Conservation (phyloP, 2,888 invertebrate species). For the Junonia oenone region DNA sequence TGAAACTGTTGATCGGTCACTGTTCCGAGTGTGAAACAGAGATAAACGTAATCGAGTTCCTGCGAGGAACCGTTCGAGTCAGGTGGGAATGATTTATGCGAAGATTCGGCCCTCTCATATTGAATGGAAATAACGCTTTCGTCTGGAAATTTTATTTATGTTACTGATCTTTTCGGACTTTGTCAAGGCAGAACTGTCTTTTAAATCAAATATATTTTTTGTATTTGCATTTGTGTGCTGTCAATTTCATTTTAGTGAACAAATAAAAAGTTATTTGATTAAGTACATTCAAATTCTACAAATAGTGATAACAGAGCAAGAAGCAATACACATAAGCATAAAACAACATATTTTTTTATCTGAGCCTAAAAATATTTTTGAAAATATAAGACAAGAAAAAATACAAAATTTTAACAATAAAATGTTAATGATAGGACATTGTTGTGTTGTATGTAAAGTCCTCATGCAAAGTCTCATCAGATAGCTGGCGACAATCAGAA, state of each 20-base stretch:
- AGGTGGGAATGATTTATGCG: conserved; percentile 28
- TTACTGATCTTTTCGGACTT: background rate
- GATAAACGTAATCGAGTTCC: conserved; percentile 29
- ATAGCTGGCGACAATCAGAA: conserved; percentile 14
- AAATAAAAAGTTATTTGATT: too few species aligned
- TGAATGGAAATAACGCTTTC: conserved; percentile 18
- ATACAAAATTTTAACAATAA: background rate
- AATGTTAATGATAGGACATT: background rate
- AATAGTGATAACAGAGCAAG: too few species aligned
- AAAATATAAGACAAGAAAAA: too few species aligned
- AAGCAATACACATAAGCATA: too few species aligned
- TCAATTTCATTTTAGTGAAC: too few species aligned
- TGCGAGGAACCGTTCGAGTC: conserved; percentile 22
- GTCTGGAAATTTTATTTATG: conserved; percentile 15
- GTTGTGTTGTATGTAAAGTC: background rate
- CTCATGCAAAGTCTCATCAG: conserved; percentile 10
- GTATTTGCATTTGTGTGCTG: too few species aligned
- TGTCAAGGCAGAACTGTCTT: background rate
- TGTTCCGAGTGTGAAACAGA: conserved; percentile 20
- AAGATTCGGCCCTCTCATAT: conserved; percentile 20
- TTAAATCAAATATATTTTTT: background rate
- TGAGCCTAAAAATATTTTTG: too few species aligned
- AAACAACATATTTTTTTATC: too few species aligned
- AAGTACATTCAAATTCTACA: too few species aligned
- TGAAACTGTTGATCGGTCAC: background rate